Evolutionary conservation across 2,888 invertebrate genomes (phyloP).

Genomic region (Drosophila rubida): DNA sequence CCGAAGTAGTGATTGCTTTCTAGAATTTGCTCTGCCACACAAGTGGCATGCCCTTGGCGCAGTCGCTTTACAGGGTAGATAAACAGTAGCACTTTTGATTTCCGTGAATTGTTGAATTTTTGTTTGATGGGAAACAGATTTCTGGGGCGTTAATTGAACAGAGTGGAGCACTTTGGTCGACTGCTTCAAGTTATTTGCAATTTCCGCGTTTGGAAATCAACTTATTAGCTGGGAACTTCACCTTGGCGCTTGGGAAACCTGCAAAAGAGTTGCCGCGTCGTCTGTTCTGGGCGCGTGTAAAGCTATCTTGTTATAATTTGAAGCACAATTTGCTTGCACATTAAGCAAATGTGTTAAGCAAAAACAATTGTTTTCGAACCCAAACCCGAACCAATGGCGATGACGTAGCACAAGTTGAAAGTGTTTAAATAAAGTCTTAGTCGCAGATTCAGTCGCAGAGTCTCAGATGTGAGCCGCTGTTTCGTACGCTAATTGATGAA

Average conservation of each 20-base stretch:
- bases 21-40: background rate
- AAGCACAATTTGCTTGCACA: conserved; percentile 57
- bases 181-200: conserved; percentile 44
- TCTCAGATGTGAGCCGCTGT: conserved; percentile 46
- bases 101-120: conserved; percentile 39
- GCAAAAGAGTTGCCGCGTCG: background rate
- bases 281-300: conserved; percentile 47
- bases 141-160: conserved; percentile 72
- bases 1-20: background rate
- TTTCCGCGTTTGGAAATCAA: conserved; percentile 68
- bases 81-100: conserved; percentile 52
- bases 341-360: conserved; percentile 63
- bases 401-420: conserved; percentile 67
- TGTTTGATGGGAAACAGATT: conserved; percentile 65
- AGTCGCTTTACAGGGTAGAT: conserved; percentile 22
- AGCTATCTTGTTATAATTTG: conserved; percentile 60
- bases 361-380: conserved; percentile 49
- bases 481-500: conserved; percentile 49
- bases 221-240: conserved; percentile 50
- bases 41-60: background rate
- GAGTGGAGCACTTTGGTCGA: conserved; percentile 37
- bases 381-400: conserved; percentile 20
- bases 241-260: conserved; percentile 71
- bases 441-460: too few species aligned
- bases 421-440: conserved; percentile 36